phyloP scores from a whole-genome alignment of 1,140 invertebrate genomes.

The Drosophila lini region DNA sequence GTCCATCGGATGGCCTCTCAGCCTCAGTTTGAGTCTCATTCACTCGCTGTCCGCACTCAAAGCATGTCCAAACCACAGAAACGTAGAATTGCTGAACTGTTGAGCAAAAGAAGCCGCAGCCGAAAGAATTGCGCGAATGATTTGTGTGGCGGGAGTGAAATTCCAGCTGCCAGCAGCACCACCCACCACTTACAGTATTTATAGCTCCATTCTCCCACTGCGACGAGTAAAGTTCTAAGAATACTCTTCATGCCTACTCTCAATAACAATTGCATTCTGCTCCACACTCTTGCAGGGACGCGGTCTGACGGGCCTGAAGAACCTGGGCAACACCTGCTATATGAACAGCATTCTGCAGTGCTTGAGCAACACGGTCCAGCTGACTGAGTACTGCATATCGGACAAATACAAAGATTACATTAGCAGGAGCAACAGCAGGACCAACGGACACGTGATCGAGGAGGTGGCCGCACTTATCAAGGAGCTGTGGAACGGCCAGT shows the following conservation, averaged over 20 bases:
- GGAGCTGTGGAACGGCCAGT: slow-evolving; percentile 90
- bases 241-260: not conserved
- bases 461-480: slow-evolving; percentile 91
- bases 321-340: slow-evolving; percentile 98
- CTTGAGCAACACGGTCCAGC: slow-evolving; percentile 90
- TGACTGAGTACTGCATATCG: slow-evolving; percentile 91
- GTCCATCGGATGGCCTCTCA: slow-evolving; percentile 19
- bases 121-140: slow-evolving; percentile 56
- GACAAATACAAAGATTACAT: slow-evolving; percentile 86
- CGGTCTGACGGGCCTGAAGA: slow-evolving; percentile 93
- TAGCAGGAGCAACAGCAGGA: slow-evolving; percentile 86
- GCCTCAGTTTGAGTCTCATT: slow-evolving; percentile 40
- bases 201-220: slow-evolving; percentile 70
- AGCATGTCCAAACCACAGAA: slow-evolving; percentile 59
- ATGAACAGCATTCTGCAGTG: slow-evolving; percentile 99
- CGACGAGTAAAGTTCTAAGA: slow-evolving; percentile 56
- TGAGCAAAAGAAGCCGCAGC: slow-evolving; percentile 17
- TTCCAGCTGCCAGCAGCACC: slow-evolving; percentile 57
- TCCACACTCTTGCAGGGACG: slow-evolving; percentile 86
- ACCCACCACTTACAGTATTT: slow-evolving; percentile 69
- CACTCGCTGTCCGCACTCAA: slow-evolving; percentile 61
- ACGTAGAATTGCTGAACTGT: slow-evolving; percentile 39
- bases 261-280: not conserved
- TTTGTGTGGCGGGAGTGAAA: slow-evolving; percentile 74
- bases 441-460: slow-evolving; percentile 89